These are phyloP conservation scores for Drosophila incognita DNA, from an alignment of 2,888 invertebrate genomes.

Conservation along the genomic window DNA sequence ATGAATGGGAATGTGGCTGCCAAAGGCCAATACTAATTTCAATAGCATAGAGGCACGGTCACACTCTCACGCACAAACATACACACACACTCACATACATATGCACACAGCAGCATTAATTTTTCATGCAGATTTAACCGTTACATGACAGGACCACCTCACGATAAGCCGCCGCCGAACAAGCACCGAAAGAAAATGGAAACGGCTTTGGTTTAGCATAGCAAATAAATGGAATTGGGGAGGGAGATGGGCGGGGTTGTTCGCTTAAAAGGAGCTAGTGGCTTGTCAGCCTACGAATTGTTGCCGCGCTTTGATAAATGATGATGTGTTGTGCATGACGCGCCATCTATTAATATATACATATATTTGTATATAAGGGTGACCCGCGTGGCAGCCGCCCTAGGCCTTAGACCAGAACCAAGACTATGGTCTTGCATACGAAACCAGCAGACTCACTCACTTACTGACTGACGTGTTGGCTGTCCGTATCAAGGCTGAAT, in stretches of 20 bases:
- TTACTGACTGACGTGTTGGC: constrained; percentile 32
- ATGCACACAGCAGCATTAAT: constrained; percentile 60
- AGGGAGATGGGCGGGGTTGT: background rate
- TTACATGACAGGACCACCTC: constrained; percentile 75
- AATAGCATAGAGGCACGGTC: constrained; percentile 28
- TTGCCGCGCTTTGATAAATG: constrained; percentile 72
- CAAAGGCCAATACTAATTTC: constrained; percentile 58
- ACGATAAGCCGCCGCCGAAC: constrained; percentile 48
- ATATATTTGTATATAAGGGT: background rate
- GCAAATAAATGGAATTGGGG: background rate
- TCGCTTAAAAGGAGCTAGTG: constrained; percentile 6
- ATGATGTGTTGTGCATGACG: constrained; percentile 80
- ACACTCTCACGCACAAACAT: background rate
- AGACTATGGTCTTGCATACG: background rate
- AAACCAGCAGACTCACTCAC: constrained; percentile 28
- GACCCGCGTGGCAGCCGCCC: background rate
- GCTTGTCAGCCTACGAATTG: constrained; percentile 58
- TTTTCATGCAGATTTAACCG: constrained; percentile 79
- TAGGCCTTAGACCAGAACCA: constrained; percentile 6
- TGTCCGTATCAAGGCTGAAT: constrained; percentile 2
- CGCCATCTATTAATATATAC: constrained; percentile 47
- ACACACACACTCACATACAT: constrained; percentile 17
- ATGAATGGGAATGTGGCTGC: constrained; percentile 15
- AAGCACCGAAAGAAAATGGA: constrained; percentile 60
- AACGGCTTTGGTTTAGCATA: constrained; percentile 40